Evolutionary conservation across 2,888 invertebrate species (phyloP), one percentile per base, ranked within the genome.

Genomic region (Encarsia formosa): DNA sequence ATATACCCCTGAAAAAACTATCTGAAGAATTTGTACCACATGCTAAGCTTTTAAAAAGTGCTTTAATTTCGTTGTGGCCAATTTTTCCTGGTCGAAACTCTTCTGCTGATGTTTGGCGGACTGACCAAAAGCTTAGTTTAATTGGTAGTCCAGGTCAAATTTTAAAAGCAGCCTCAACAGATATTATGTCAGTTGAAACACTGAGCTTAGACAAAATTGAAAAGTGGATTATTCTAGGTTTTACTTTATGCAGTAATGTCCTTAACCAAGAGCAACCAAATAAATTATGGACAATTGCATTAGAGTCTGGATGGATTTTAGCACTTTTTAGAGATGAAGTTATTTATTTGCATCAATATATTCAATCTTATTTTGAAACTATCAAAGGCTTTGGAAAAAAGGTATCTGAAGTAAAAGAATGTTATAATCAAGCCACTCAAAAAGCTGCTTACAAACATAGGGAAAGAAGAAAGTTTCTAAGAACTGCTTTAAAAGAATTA

Each of bases 1-100:
- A 98, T 74, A 83, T 88, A 35, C 98, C 99, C 1, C 75, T 98
- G 54, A 95, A 91, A 70, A 98, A 96, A 69, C 78, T 99, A 0
- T 87, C 92, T 0, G 98, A 99, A 71, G 99, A 99, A 74, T 97
- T 99, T 76, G 85, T 91, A 29, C 95, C 97, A 0, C 96, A 99
- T 73, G 86, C 91, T 46, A 88, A 94, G 69, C 76, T 94, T 5
- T 74, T 99, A 40, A 82, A 86, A 44, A 86, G 86, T 67, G 96
- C 97, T 2, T 76, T 99, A 39, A 84, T 87, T 63, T 98, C 98
- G 0, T 76, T 99, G 13, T 86, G 87, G 73, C 83, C 86, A 54
- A 86, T 97, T 31, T 99, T 93, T 75, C 85, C 88, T 8, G 83
- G 89, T 15, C 83, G 98, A 58, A 98, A 97, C 74, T 79, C 93